Percentiles rank a stretch among this genome's conserved stretches.
Evolutionary conservation across 2,113 vertebrate genomes (phyloP).

Genomic region (Mormyrus lacerda): DNA sequence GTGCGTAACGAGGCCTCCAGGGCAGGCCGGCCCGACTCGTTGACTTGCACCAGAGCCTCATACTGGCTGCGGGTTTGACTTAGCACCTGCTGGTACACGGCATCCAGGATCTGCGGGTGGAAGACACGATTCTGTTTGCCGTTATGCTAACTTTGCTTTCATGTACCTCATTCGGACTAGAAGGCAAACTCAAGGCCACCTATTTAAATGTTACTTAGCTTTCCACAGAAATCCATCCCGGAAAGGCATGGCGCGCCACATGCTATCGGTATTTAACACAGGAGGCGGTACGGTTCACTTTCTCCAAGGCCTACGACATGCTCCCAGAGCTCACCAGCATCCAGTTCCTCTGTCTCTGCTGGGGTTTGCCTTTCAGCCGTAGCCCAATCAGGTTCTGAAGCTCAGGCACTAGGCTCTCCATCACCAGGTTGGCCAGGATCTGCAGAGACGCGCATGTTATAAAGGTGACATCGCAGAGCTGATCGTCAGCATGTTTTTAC

Average conservation of each 20-base stretch:
- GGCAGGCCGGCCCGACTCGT: slow-evolving; percentile 58
- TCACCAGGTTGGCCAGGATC: slow-evolving; percentile 90
- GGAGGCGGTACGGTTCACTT: background rate
- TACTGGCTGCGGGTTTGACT: slow-evolving; percentile 66
- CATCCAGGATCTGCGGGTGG: slow-evolving; percentile 72
- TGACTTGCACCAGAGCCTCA: slow-evolving; percentile 51
- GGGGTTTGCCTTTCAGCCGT: slow-evolving; percentile 78
- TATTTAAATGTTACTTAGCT: background rate
- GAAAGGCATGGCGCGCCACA: background rate
- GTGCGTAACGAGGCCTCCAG: slow-evolving; percentile 81
- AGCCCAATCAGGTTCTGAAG: slow-evolving; percentile 72
- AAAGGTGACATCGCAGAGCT: background rate
- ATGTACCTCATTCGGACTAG: background rate
- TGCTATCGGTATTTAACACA: background rate
- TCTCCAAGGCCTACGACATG: background rate
- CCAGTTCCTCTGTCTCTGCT: slow-evolving; percentile 81
- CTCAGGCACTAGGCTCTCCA: slow-evolving; percentile 81
- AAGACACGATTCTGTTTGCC: background rate
- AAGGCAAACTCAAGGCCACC: background rate
- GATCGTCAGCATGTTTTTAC: background rate
- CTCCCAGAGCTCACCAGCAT: slow-evolving; percentile 64
- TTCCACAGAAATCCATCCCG: background rate
- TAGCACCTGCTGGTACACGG: slow-evolving; percentile 76
- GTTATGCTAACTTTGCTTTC: background rate
- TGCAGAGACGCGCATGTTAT: slow-evolving; percentile 30